These are phyloP conservation scores for Mythimna lalbum DNA, from an alignment of 2,888 invertebrate species.

Conservation along the genomic window DNA sequence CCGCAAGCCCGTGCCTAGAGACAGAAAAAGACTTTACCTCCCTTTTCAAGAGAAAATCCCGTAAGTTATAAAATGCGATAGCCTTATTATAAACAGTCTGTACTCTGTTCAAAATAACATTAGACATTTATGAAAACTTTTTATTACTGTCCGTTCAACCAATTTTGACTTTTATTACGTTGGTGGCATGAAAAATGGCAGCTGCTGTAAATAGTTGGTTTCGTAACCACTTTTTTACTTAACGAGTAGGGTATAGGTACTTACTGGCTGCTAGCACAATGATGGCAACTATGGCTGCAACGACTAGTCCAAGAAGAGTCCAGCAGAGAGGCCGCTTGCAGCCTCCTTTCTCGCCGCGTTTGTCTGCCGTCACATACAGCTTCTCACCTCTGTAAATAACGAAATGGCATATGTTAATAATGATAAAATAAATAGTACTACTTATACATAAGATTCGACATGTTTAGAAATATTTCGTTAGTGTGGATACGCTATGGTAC, in stretches of 20 bases:
- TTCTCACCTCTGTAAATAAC: slow-evolving; percentile 94
- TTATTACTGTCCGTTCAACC: no score
- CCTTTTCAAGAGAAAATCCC: background rate
- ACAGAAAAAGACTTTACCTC: background rate
- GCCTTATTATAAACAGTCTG: background rate
- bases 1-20: no score
- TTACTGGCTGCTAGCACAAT: slow-evolving; percentile 94
- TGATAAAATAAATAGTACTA: background rate
- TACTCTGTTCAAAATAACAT: no score
- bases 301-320: slow-evolving; percentile 92
- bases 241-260: slow-evolving; percentile 67
- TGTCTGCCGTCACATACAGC: slow-evolving; percentile 95
- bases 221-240: no score
- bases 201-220: no score
- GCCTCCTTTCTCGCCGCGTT: slow-evolving; percentile 93
- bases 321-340: slow-evolving; percentile 93
- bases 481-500: background rate
- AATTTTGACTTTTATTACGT: no score
- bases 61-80: background rate
- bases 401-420: background rate
- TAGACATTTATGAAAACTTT: no score
- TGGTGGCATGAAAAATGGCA: no score
- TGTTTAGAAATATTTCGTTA: background rate
- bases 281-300: slow-evolving; percentile 92
- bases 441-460: background rate